Percentiles rank a stretch among this genome's conserved stretches.
Evolutionary conservation across 2,888 invertebrate genomes (phyloP).

Genomic region (Elysia crispata): DNA sequence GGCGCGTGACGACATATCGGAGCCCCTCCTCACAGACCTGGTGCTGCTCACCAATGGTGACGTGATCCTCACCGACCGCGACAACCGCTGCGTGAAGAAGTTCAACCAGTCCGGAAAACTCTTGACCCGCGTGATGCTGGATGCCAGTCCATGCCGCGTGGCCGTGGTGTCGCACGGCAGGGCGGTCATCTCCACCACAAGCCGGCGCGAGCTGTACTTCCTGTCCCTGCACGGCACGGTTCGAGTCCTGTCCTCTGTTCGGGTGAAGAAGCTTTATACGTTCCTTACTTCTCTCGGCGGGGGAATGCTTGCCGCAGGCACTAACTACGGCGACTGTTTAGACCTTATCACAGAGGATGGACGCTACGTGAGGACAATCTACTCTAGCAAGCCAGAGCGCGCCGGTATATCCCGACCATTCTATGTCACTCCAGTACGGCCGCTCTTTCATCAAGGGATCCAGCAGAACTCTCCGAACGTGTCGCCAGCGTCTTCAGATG

Average conservation of each 20-base stretch:
- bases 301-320: conserved; percentile 44
- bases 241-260: conserved; percentile 43
- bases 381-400: conserved; percentile 48
- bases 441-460: neutral
- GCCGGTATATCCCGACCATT: conserved; percentile 48
- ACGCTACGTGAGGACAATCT: conserved; percentile 34
- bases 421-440: conserved; percentile 36
- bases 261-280: conserved; percentile 43
- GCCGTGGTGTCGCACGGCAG: conserved; percentile 51
- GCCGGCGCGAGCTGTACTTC: conserved; percentile 46
- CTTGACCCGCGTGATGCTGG: conserved; percentile 51
- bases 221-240: conserved; percentile 51
- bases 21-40: conserved; percentile 52
- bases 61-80: conserved; percentile 52
- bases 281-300: conserved; percentile 45
- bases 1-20: conserved; percentile 46
- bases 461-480: too few relatives aligned
- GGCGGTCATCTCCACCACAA: conserved; percentile 53
- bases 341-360: conserved; percentile 50
- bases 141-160: conserved; percentile 50
- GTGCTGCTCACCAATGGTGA: conserved; percentile 50
- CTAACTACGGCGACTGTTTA: conserved; percentile 51
- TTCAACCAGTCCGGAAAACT: conserved; percentile 53
- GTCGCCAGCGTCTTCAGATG: neutral
- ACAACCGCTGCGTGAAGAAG: conserved; percentile 54